Evolutionary conservation across 1,140 invertebrate species (phyloP).

Genomic region (Lordiphosa stackelbergi): DNA sequence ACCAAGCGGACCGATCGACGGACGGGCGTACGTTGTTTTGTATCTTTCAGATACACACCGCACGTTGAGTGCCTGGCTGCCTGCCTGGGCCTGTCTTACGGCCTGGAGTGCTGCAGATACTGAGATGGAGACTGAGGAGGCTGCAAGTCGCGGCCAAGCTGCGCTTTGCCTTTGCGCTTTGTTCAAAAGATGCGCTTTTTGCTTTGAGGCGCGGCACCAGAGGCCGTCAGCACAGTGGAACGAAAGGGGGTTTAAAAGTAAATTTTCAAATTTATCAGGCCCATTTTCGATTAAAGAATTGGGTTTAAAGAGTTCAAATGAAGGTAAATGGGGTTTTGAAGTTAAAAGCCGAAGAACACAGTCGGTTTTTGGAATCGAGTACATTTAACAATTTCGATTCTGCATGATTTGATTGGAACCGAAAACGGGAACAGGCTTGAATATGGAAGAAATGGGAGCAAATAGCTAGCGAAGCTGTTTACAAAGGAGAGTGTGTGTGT

Average conservation of each 20-base stretch:
- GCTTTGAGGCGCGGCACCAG: slow-evolving; percentile 60
- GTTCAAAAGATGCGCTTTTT: slow-evolving; percentile 73
- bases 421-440: no score
- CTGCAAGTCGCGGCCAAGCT: slow-evolving; percentile 40
- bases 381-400: no score
- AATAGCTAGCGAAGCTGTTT: no score
- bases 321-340: no score
- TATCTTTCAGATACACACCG: slow-evolving; percentile 72
- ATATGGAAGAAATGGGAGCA: no score
- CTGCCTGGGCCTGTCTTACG: slow-evolving; percentile 1
- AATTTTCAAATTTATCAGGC: no score
- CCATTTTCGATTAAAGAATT: no score
- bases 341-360: no score
- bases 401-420: no score
- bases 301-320: no score
- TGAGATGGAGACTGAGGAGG: slow-evolving; percentile 1
- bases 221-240: slow-evolving; percentile 50
- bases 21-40: slow-evolving; percentile 54
- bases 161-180: slow-evolving; percentile 28
- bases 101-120: slow-evolving; percentile 18
- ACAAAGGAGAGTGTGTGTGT: no score
- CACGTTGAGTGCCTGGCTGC: slow-evolving; percentile 33
- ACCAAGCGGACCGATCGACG: slow-evolving; percentile 39
- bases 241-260: slow-evolving; percentile 1
- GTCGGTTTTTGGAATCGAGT: no score